phyloP scores from a whole-genome alignment of 2,797 vertebrate genomes.

The Anolis apletophallus region DNA sequence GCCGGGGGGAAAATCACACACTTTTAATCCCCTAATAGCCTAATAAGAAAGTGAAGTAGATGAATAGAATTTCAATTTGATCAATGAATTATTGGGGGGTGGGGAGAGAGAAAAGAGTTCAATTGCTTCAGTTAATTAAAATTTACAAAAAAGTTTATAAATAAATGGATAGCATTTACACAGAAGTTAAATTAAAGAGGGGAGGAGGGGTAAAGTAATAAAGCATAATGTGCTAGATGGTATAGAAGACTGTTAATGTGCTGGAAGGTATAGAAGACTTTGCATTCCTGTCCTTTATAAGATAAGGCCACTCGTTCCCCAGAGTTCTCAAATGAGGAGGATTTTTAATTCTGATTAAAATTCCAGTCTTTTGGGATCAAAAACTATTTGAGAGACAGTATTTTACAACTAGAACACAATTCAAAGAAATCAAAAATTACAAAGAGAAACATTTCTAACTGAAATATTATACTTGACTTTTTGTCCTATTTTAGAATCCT shows the following conservation, averaged over 20 bases:
- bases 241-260: too few relatives aligned
- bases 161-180: neutral
- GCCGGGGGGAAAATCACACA: neutral
- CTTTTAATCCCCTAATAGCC: neutral
- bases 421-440: conserved; percentile 2
- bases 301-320: too few relatives aligned
- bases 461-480: neutral
- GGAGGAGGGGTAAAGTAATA: neutral
- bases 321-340: neutral
- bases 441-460: neutral
- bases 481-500: neutral
- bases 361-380: neutral
- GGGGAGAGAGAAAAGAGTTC: too few relatives aligned
- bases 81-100: neutral
- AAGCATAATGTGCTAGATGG: neutral
- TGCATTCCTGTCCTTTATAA: neutral
- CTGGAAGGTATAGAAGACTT: neutral
- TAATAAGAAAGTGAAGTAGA: neutral
- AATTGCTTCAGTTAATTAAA: neutral
- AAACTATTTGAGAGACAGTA: neutral
- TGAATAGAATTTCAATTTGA: neutral
- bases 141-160: neutral
- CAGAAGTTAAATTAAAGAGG: neutral
- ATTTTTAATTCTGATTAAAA: conserved; percentile 19
- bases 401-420: neutral